Evolutionary conservation across 2,888 invertebrate genomes (phyloP).

Genomic region (Thereva nobilitata): DNA sequence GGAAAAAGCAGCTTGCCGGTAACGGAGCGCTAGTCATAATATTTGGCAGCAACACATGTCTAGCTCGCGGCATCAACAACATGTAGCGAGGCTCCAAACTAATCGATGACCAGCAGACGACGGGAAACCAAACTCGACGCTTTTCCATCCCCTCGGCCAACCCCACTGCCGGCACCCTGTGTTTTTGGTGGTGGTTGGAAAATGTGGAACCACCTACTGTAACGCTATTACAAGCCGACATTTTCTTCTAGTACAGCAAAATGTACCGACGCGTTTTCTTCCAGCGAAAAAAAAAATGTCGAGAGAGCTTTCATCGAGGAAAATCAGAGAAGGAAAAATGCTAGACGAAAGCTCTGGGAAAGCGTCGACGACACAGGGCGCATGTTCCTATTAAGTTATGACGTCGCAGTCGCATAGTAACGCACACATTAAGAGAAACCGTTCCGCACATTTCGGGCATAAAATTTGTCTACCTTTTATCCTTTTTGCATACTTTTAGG

Average conservation of each 20-base stretch:
- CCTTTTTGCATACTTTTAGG: too few species aligned
- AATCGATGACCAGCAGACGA: slow-evolving; percentile 30
- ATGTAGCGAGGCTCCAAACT: slow-evolving; percentile 2
- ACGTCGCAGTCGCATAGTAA: slow-evolving; percentile 33
- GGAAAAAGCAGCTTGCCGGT: too few species aligned
- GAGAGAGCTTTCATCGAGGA: too few species aligned
- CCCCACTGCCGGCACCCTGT: too few species aligned
- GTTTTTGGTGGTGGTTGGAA: too few species aligned
- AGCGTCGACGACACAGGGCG: not conserved
- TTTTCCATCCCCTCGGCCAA: too few species aligned
- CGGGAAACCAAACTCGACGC: slow-evolving; percentile 7
- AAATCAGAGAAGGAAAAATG: not conserved
- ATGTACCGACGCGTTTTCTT: too few species aligned
- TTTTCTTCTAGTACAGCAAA: too few species aligned
- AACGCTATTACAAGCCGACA: too few species aligned
- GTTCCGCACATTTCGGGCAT: not conserved
- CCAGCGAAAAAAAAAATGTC: too few species aligned
- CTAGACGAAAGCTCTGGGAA: slow-evolving; percentile 8
- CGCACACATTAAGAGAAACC: slow-evolving; percentile 1
- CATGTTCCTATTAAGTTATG: slow-evolving; percentile 20
- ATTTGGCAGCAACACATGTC: slow-evolving; percentile 22
- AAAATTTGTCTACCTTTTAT: not conserved
- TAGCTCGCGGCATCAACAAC: slow-evolving; percentile 1
- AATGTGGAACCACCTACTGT: too few species aligned
- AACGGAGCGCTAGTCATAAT: slow-evolving; percentile 9